phyloP scores from a whole-genome alignment of 2,113 vertebrate genomes.

The Mesoclemmys tuberculata region DNA sequence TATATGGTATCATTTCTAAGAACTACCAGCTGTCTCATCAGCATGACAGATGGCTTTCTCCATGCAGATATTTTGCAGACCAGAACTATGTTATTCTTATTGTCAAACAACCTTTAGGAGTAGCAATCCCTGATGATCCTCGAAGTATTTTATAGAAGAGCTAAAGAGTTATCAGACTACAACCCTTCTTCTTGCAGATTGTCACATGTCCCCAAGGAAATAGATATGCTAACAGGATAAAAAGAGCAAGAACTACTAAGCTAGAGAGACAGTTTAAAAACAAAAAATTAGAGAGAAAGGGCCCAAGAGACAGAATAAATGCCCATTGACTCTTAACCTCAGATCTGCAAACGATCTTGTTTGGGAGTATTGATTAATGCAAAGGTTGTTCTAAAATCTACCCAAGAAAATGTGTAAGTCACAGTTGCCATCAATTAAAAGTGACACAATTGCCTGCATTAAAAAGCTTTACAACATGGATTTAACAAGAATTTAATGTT shows the following conservation, averaged over 20 bases:
- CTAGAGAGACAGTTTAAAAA: not conserved
- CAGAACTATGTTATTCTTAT: too few species aligned
- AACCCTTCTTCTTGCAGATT: not conserved
- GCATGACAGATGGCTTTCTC: too few species aligned
- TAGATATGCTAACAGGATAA: not conserved
- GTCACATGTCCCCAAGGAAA: not conserved
- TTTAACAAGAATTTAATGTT: not conserved
- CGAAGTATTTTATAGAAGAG: not conserved
- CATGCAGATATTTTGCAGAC: too few species aligned
- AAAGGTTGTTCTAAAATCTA: not conserved
- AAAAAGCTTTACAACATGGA: not conserved
- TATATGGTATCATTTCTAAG: too few species aligned
- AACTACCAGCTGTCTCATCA: too few species aligned
- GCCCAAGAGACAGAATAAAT: not conserved
- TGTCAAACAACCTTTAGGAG: not conserved
- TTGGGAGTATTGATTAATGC: not conserved
- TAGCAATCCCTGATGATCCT: not conserved
- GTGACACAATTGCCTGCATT: not conserved
- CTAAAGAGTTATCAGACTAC: not conserved
- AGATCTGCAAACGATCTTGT: not conserved
- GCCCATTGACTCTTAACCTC: not conserved
- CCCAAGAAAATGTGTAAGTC: not conserved
- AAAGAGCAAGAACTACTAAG: not conserved
- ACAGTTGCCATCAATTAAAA: not conserved
- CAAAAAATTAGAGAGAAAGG: not conserved